Base-by-base conservation (phyloP, 1,140 invertebrate genomes). In the Xylocopa sonorina region DNA sequence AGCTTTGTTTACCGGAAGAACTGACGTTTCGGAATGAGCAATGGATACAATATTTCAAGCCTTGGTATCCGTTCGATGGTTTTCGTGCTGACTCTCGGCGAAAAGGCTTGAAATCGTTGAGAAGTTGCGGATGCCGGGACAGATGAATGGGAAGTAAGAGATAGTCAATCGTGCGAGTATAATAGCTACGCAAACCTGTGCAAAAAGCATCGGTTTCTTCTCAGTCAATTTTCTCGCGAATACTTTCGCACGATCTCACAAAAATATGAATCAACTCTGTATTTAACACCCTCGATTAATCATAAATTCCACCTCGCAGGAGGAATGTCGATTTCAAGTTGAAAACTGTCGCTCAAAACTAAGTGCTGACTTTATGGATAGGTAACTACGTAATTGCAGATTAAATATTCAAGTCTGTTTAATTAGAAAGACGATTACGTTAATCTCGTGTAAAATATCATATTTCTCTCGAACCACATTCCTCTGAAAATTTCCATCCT, bases 181-280 rank as follows among this genome's bases (percentile, higher is more conserved):
- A 88, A 88, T 88, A 81, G 77, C 68, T 68, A 80, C 80, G 85
- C 80, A 83, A 88, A 88, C 81, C 85, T 88, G 78, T 62, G 66
- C 34, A 41, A 68, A n/a, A 87, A 82, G 69, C 83, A 87, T 88
- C 84, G 81, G 53, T 71, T 80, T 75, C 53, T 14, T 10, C 2
- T 6, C 9, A 7, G 6, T 43, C 27, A 51, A 53, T 68, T 64
- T 43, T 21, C 21, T 10, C 24, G 4, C 1, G 9, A 41, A 24
- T 12, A 29, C 5, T 4, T 21, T 29, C 27, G 10, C 16, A 6
- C 6, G 2, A n/a, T 43, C 46, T 29, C 24, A 10, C 21, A 9
- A 6, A 32, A 5, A 41, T 18, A 2, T 24, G 12, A 24, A 6
- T 24, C 48, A 9, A 6, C 3, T 46, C 14, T 12, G 3, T 16